Evolutionary conservation across 1,140 invertebrate species (phyloP).

Genomic region (Diabrotica undecimpunctata): DNA sequence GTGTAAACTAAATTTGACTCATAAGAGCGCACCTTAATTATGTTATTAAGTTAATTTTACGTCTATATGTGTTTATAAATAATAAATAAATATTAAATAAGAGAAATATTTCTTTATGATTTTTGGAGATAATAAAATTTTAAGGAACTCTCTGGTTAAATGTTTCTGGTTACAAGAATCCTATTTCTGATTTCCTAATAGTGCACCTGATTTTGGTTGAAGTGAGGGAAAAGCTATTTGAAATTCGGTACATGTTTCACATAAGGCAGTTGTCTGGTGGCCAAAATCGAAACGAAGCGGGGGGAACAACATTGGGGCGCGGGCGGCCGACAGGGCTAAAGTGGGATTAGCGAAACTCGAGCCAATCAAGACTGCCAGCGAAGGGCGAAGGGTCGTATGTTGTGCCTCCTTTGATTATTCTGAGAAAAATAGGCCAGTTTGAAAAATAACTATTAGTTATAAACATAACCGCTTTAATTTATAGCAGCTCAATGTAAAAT

Average conservation of each 20-base stretch:
- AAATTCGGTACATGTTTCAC: not conserved
- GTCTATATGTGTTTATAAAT: no score
- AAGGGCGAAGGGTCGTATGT: constrained; percentile 14
- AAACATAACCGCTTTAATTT: no score
- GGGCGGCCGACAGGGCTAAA: constrained; percentile 43
- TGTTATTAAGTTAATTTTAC: no score
- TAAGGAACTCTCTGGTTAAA: no score
- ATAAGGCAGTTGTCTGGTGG: constrained; percentile 1
- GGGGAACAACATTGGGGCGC: constrained; percentile 20
- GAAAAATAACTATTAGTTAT: no score
- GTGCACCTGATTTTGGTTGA: not conserved
- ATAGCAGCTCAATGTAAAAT: no score
- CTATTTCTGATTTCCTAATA: not conserved
- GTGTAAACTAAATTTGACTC: no score
- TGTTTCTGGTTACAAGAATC: not conserved
- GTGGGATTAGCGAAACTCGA: constrained; percentile 45
- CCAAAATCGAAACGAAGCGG: not conserved
- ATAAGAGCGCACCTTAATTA: no score
- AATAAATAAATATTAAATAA: no score
- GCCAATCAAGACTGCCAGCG: constrained; percentile 43
- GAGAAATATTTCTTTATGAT: no score
- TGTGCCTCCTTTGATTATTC: constrained; percentile 22
- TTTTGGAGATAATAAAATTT: no score
- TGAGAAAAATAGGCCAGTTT: constrained; percentile 11
- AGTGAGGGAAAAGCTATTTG: not conserved